Percentiles rank a stretch among this genome's conserved stretches.
phyloP scores from a whole-genome alignment of 2,113 vertebrate species.

The Clarias magur region DNA sequence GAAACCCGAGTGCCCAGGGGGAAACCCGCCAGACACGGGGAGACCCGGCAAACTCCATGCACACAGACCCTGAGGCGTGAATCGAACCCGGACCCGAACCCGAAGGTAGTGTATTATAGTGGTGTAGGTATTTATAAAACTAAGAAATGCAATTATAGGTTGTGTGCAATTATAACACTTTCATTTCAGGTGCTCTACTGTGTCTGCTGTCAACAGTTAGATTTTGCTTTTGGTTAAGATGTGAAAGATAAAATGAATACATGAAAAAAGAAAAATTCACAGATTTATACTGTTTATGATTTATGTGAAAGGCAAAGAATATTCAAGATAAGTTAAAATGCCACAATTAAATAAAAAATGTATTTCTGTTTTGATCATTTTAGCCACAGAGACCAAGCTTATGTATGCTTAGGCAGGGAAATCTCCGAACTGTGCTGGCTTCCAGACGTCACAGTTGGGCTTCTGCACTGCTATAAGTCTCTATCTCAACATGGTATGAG shows the following conservation, averaged over 20 bases:
- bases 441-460: background rate
- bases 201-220: background rate
- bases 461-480: slow-evolving; percentile 10
- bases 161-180: too few relatives aligned
- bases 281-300: background rate
- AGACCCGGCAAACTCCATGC: too few relatives aligned
- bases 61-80: too few relatives aligned
- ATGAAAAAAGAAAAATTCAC: too few relatives aligned
- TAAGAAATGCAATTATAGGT: background rate
- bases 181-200: background rate
- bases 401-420: background rate
- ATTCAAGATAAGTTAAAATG: background rate
- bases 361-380: background rate
- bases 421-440: background rate
- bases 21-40: too few relatives aligned
- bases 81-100: too few relatives aligned
- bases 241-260: too few relatives aligned
- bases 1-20: too few relatives aligned
- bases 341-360: background rate
- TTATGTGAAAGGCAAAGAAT: background rate
- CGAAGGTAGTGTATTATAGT: background rate
- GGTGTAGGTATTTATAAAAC: background rate
- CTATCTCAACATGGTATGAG: background rate
- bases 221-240: too few relatives aligned
- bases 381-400: background rate